These are phyloP conservation scores for Grus americana DNA, from an alignment of 2,113 vertebrate genomes.

Conservation along the genomic window DNA sequence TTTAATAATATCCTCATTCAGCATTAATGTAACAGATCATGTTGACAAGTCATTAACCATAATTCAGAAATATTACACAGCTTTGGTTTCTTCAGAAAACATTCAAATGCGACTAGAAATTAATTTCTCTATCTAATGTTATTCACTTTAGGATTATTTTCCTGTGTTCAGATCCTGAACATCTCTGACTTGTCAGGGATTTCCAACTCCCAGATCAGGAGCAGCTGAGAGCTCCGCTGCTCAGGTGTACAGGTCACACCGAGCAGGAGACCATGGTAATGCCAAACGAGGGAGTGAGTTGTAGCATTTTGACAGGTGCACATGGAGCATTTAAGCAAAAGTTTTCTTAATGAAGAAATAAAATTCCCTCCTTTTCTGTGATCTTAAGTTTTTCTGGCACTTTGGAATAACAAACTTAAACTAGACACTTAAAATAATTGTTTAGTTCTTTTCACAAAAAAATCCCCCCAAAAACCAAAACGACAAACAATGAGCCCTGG, in stretches of 20 bases:
- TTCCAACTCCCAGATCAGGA: neutral
- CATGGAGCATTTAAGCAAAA: neutral
- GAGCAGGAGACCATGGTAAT: neutral
- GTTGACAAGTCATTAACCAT: neutral
- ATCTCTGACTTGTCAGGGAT: neutral
- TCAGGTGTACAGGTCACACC: neutral
- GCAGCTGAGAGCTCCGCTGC: neutral
- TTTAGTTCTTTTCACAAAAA: neutral
- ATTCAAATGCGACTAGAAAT: neutral
- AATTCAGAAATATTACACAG: neutral
- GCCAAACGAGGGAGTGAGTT: neutral
- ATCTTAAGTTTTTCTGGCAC: neutral
- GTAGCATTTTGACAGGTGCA: neutral
- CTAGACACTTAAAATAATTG: neutral
- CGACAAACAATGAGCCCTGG: neutral
- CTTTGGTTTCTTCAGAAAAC: neutral
- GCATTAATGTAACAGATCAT: neutral
- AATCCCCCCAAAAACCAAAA: neutral
- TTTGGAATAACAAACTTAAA: neutral
- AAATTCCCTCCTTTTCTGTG: neutral
- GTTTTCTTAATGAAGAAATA: neutral
- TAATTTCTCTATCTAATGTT: neutral
- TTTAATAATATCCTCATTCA: neutral
- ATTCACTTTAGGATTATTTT: neutral
- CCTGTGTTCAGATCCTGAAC: neutral